Evolutionary conservation across 2,888 invertebrate genomes (phyloP).

Genomic region (Ichneumoninae sp.): DNA sequence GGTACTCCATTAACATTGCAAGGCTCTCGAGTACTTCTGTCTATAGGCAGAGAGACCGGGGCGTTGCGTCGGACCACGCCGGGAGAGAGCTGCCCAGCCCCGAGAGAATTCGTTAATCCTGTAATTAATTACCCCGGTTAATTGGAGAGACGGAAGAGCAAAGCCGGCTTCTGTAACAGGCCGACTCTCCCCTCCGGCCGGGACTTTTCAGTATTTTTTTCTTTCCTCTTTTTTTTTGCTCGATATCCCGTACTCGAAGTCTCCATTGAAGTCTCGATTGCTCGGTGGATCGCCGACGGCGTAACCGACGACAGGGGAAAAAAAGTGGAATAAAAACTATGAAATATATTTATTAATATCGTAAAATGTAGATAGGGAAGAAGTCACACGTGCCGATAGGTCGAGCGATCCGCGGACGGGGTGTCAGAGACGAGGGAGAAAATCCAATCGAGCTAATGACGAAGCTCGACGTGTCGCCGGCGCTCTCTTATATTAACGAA

Average conservation of each 20-base stretch:
- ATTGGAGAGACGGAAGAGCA: slow-evolving; percentile 70
- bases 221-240: slow-evolving; percentile 18
- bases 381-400: slow-evolving; percentile 3
- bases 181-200: slow-evolving; percentile 31
- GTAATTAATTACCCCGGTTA: slow-evolving; percentile 75
- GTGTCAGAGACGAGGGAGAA: neutral
- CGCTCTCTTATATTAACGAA: neutral
- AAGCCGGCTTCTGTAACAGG: slow-evolving; percentile 23
- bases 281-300: slow-evolving; percentile 28
- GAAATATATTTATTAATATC: slow-evolving; percentile 26
- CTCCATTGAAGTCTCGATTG: slow-evolving; percentile 59
- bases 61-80: slow-evolving; percentile 16
- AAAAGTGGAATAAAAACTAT: slow-evolving; percentile 13
- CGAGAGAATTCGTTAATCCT: slow-evolving; percentile 71
- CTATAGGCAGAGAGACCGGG: slow-evolving; percentile 31
- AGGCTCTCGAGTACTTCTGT: slow-evolving; percentile 34
- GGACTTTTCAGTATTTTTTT: slow-evolving; percentile 68
- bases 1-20: slow-evolving; percentile 44
- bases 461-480: neutral
- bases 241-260: slow-evolving; percentile 53
- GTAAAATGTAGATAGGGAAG: slow-evolving; percentile 27
- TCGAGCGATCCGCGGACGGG: neutral
- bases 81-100: slow-evolving; percentile 3
- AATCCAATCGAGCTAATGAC: slow-evolving; percentile 30
- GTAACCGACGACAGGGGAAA: slow-evolving; percentile 2